Percentiles rank a stretch among this genome's conserved stretches.
These are phyloP conservation scores for Styela plicata DNA, from an alignment of 23 tunicate species.

Conservation along the genomic window DNA sequence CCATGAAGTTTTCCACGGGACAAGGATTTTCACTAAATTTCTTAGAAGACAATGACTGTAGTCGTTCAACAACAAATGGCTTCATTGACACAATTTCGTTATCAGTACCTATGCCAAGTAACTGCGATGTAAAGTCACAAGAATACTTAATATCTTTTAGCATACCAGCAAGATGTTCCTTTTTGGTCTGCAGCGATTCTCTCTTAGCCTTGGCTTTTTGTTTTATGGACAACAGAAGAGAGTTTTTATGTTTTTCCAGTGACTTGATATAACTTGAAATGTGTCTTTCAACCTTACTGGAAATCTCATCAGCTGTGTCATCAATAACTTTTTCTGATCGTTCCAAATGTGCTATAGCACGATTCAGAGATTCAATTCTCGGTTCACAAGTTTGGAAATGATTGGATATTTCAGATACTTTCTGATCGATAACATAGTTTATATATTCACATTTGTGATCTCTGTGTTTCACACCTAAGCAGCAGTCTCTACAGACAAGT, in stretches of 20 bases:
- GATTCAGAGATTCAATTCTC: neutral
- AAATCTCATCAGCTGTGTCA: slow-evolving; percentile 22
- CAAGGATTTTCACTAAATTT: neutral
- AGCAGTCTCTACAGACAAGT: slow-evolving; percentile 93
- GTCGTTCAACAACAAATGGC: slow-evolving; percentile 14
- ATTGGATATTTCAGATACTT: slow-evolving; percentile 8
- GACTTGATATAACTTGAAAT: slow-evolving; percentile 19
- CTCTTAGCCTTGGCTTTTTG: neutral
- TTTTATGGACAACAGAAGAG: slow-evolving; percentile 3
- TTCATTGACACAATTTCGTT: slow-evolving; percentile 11
- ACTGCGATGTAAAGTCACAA: slow-evolving; percentile 23
- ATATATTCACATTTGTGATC: slow-evolving; percentile 58
- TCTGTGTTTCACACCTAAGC: slow-evolving; percentile 52
- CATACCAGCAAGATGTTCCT: neutral
- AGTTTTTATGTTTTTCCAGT: slow-evolving; percentile 9
- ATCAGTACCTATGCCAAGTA: slow-evolving; percentile 3
- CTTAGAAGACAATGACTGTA: neutral
- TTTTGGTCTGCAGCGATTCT: neutral
- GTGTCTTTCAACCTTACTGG: slow-evolving; percentile 21
- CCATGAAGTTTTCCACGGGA: slow-evolving; percentile 17
- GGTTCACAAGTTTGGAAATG: slow-evolving; percentile 5
- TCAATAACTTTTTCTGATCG: slow-evolving; percentile 9
- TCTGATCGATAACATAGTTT: slow-evolving; percentile 14
- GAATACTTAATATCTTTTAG: slow-evolving; percentile 23
- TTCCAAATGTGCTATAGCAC: neutral